Conservation (phyloP, 2,113 vertebrate species). For the Laterallus jamaicensis region DNA sequence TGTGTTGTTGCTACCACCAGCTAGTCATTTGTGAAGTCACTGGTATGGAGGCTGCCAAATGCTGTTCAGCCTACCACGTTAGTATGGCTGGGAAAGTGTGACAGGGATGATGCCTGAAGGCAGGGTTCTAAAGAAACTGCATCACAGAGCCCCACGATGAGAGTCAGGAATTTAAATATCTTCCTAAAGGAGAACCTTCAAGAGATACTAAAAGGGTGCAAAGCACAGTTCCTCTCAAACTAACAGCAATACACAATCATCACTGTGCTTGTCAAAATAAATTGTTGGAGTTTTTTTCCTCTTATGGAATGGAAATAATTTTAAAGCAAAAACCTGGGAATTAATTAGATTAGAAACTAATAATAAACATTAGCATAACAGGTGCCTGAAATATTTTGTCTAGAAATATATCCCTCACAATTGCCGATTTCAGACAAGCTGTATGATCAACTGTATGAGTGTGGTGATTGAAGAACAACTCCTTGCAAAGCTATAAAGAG, state of each 20-base stretch:
- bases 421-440: background rate
- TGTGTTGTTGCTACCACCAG: background rate
- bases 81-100: background rate
- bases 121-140: background rate
- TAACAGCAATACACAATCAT: background rate
- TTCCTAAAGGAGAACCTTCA: background rate
- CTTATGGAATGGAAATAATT: background rate
- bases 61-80: background rate
- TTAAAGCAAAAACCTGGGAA: background rate
- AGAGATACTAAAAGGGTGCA: background rate
- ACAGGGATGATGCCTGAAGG: background rate
- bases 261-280: background rate
- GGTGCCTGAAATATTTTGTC: background rate
- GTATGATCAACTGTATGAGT: background rate
- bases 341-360: background rate
- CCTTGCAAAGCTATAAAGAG: background rate
- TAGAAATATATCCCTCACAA: background rate
- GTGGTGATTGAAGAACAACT: background rate
- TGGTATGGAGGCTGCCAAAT: background rate
- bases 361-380: background rate
- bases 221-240: background rate
- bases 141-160: background rate
- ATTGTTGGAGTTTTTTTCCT: rapidly evolving
- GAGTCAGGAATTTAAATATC: background rate
- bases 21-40: background rate